Percentiles rank a stretch among this genome's conserved stretches.
Evolutionary conservation across 2,888 invertebrate genomes (phyloP).

Genomic region (Epirrita christyi): DNA sequence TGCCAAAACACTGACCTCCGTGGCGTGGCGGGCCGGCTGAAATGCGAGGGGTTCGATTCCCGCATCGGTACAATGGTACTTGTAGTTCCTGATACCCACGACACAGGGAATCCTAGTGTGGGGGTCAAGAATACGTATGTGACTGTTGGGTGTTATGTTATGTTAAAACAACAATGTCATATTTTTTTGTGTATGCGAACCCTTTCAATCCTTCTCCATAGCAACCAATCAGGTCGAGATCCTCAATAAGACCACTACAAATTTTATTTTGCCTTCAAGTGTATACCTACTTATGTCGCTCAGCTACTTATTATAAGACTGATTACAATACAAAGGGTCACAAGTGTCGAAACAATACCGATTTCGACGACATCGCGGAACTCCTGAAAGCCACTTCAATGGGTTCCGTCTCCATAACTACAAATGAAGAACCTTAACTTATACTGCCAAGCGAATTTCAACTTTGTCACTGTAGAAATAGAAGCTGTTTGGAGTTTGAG

Average conservation of each 20-base stretch:
- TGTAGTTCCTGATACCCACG: no score
- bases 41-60: background rate
- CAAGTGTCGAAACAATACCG: conserved; percentile 67
- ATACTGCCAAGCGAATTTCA: conserved; percentile 21
- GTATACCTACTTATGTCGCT: background rate
- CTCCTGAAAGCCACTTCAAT: conserved; percentile 60
- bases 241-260: background rate
- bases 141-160: no score
- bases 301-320: conserved; percentile 33
- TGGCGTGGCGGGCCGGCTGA: background rate
- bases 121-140: no score
- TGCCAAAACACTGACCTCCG: no score
- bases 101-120: no score
- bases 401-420: conserved; percentile 46
- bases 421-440: conserved; percentile 14
- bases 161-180: no score
- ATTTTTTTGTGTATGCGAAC: no score
- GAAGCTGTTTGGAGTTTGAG: conserved; percentile 13
- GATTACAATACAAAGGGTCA: conserved; percentile 54
- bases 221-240: background rate
- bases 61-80: no score
- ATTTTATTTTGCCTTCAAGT: conserved; percentile 21
- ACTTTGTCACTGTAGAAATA: conserved; percentile 26
- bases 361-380: conserved; percentile 58
- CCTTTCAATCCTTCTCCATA: no score